Base-by-base conservation (phyloP, 53 echinoderm and acorn worm species). In the Henricia sp. region DNA sequence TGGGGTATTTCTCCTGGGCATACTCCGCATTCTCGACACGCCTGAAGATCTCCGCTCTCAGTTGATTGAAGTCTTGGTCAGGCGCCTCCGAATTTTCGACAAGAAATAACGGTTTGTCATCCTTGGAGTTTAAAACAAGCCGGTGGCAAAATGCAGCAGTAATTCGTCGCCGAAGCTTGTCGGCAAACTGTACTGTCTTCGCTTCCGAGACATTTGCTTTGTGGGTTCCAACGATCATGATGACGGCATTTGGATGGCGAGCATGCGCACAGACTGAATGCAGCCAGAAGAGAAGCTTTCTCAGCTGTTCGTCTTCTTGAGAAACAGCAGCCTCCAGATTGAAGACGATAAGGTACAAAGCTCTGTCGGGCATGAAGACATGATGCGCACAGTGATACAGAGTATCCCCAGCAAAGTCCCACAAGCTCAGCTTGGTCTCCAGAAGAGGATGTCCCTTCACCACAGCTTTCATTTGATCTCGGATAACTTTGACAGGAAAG, bases 331-430 rank as follows among this genome's bases (percentile, higher is more conserved):
- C 69, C 41, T 54, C 58, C 21, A 88, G 60, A 46, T 82, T 88
- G 51, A 88, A 88, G 43, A 70, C 82, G 23, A 88, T 54, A 14
- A 87, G 29, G 17, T 66, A 87, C 51, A 87, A 16, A 19, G 77
- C 87, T 52, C 78, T 50, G 21, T 34, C 27, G 6, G 77, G 62
- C 37, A 59, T 40, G 42, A 77, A 77, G 41, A 59, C 26, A 33
- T 58, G 60, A 14, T 77, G 77, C 6, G 62, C 30, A 10, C 39
- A 51, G 27, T 52, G 38, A 34, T 77, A 77, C 12, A 77, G 1
- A 41, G 60, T 40, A 33, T 77, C 60, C 14, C 77, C 77, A 41
- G 87, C 77, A 37, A 82, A 88, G 70, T 88, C 88, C 88, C 88
- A 88, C 38, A 88, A 11, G 59, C 66, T 66, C 64, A 88, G 70